Evolutionary conservation across 1,140 invertebrate genomes (phyloP).

Genomic region (Tetragonula clypearis): DNA sequence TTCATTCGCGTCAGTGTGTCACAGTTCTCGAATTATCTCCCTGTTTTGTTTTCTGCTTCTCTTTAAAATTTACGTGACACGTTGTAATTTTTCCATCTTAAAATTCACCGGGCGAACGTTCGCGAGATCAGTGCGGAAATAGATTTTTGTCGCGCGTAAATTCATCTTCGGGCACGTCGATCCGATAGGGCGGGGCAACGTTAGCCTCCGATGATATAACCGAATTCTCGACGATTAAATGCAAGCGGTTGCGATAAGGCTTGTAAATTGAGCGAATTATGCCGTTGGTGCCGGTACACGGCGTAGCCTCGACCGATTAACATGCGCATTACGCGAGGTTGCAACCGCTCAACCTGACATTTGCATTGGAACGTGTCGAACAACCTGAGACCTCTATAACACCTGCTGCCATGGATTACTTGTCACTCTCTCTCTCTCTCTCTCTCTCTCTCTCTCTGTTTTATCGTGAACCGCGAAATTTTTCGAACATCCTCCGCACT

Average conservation of each 20-base stretch:
- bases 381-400: conserved; percentile 62
- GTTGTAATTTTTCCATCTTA: too few species aligned
- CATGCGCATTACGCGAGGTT: conserved; percentile 77
- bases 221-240: conserved; percentile 78
- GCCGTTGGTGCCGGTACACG: conserved; percentile 70
- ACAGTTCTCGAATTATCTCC: too few species aligned
- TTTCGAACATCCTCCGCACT: too few species aligned
- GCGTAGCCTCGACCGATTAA: conserved; percentile 76
- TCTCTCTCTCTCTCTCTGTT: too few species aligned
- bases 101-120: neutral
- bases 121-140: neutral
- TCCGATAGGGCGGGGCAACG: conserved; percentile 58
- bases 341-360: conserved; percentile 73
- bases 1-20: too few species aligned
- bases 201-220: conserved; percentile 71
- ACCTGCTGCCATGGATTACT: conserved; percentile 38
- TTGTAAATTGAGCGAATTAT: conserved; percentile 82
- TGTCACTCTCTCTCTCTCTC: too few species aligned
- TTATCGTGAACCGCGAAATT: too few species aligned
- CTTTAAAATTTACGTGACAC: too few species aligned
- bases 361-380: conserved; percentile 78
- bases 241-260: conserved; percentile 77
- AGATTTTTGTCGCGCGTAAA: conserved; percentile 8
- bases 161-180: conserved; percentile 41
- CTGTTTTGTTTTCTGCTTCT: too few species aligned